phyloP scores from a whole-genome alignment of 1,140 invertebrate genomes.

The Ericerus pela region DNA sequence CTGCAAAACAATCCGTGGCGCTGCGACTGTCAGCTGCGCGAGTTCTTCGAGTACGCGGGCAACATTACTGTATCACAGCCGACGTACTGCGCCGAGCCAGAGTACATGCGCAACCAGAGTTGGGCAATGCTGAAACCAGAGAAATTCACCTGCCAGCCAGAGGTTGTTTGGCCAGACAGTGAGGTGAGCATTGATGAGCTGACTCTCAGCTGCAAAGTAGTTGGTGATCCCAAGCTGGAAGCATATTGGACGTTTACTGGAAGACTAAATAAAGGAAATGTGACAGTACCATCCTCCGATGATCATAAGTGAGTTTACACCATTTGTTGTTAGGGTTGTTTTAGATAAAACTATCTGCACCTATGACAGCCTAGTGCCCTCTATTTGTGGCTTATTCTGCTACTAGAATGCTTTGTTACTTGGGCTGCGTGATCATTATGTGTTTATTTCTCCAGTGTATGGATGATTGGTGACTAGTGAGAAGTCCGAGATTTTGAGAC shows the following conservation, averaged over 20 bases:
- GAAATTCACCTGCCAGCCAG: constrained; percentile 71
- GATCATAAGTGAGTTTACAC: too few relatives aligned
- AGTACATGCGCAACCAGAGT: constrained; percentile 42
- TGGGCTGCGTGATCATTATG: too few relatives aligned
- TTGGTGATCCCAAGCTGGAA: constrained; percentile 57
- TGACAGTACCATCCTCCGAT: too few relatives aligned
- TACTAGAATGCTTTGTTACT: too few relatives aligned
- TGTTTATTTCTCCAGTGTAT: too few relatives aligned
- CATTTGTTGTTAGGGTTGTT: too few relatives aligned
- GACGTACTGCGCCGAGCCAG: constrained; percentile 52
- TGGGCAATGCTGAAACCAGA: constrained; percentile 54
- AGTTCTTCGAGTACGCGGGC: constrained; percentile 35
- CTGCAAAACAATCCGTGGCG: constrained; percentile 72
- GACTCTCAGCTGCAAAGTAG: constrained; percentile 58
- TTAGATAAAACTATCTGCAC: too few relatives aligned
- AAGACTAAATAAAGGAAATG: too few relatives aligned
- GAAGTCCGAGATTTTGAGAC: too few relatives aligned
- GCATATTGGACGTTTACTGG: constrained; percentile 58
- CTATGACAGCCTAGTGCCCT: too few relatives aligned
- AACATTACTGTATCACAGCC: constrained; percentile 51
- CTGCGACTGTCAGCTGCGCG: constrained; percentile 68
- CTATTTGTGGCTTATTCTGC: too few relatives aligned
- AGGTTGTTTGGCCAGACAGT: constrained; percentile 38
- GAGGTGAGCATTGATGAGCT: constrained; percentile 45
- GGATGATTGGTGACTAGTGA: too few relatives aligned